Base-by-base conservation (phyloP, 2,113 vertebrate species). In the Clarias macrocephalus region DNA sequence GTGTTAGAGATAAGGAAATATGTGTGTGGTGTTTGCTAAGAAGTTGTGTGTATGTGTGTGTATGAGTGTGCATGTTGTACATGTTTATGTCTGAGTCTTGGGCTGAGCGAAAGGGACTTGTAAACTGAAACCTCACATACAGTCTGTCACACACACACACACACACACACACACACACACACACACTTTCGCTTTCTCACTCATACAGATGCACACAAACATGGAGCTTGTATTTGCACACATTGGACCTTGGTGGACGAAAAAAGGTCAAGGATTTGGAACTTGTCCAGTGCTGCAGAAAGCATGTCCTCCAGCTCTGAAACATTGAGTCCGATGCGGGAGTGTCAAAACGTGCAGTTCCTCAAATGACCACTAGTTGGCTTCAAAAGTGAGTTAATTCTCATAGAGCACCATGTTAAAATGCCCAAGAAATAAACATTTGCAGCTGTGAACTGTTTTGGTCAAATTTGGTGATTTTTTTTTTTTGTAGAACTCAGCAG, bases 191-290 rank as follows among this genome's bases (percentile, higher is more conserved):
- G 15, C 48, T 10, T 19, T 25, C 66, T 23, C 70, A 30, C 25
- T 5, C 15, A 28, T 30, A 33, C 65, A 73, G 56, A 25, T 25
- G 56, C 83, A 28, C 68, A 87, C 73, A 80, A 37, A 37, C 2
- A 37, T 48, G 48, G 48, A 48, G 48, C 42, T 62, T 37, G 60
- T 11, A 56, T 60, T 65, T 62, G 59, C 73, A 79, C 62, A 56
- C 16, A 62, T 37, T 65, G 13, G 68, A 28, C 56, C 70, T 70
- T 9, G 59, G 48, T 42, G 66, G n/a, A 60, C 33, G 8, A 60
- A 30, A 75, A 87, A 87, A 89, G 89, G 87, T 86, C 89, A 87
- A 68, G 42, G 11, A 57, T 65, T 85, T 88, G 86, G 72, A 83
- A n/a, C 1, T 13, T 15, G 11, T 80, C 80, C 83, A 83, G 60